Evolutionary conservation across 2,113 vertebrate species (phyloP), one percentile per base, ranked within the genome.

Genomic region (Cyprinodon brontotheroides): DNA sequence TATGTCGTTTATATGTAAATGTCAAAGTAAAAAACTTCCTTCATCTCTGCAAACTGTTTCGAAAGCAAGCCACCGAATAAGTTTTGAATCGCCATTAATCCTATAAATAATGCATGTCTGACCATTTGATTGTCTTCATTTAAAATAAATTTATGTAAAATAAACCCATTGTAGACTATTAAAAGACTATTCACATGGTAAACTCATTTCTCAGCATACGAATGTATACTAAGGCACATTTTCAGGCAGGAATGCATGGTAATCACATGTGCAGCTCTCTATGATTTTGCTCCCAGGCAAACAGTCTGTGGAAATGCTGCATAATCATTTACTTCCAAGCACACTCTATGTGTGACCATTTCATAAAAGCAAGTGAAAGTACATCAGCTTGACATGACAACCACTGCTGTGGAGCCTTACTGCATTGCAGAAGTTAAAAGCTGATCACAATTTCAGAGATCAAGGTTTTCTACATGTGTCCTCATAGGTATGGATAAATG

Each of bases 1-100:
- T 61, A 3, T 3, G 47, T 83, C 83, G 86, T 81, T 84, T 82
- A 84, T 65, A 36, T 40, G 70, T 66, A 84, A 78, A 86, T 74
- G 80, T 72, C 65, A 22, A 65, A 84, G 41, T 53, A n/a, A 78
- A 89, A 82, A 7, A 3, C 41, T 83, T 86, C 48, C 74, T 77
- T 72, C 80, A 66, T 68, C 61, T 17, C 50, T 70, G 43, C 71
- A 74, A 65, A 77, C 48, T 37, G 61, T 66, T 81, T 59, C 61
- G 57, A 87, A 72, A 89, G 86, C 81, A 70, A 72, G 60, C 65
- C 38, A 39, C 17, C 39, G 69, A 57, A 70, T 47, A 62, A 62
- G 40, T 72, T 68, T 68, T 65, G 39, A 43, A 84, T 75, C 50
- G 82, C 36, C 72, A 66, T 66, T 59, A 68, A 78, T 39, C 71